A percentile compares a stretch with the other conserved stretches of the same genome.
Conservation (phyloP, 2,113 vertebrate genomes). For the Pachyramphus minor region DNA sequence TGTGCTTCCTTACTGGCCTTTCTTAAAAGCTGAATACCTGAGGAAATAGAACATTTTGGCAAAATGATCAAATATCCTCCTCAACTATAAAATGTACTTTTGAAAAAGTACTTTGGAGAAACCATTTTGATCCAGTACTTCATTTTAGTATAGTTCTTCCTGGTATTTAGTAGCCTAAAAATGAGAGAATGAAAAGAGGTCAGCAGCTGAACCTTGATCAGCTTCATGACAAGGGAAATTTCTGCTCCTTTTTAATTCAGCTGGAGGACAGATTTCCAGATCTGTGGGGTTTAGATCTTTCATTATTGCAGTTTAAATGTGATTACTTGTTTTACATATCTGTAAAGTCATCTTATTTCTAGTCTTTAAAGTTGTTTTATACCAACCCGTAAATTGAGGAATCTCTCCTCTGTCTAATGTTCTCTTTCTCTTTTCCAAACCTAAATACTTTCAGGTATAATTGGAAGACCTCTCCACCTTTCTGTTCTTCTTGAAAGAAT, state of each 20-base stretch:
- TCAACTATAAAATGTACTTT: neutral
- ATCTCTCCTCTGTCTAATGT: neutral
- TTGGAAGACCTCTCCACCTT: conserved; percentile 27
- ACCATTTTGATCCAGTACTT: conserved; percentile 36
- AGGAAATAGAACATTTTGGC: conserved; percentile 26
- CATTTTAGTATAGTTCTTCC: conserved; percentile 13
- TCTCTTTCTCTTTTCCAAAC: neutral
- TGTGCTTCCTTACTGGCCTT: neutral
- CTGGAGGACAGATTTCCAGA: neutral
- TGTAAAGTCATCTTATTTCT: neutral
- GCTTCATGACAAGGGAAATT: conserved; percentile 20
- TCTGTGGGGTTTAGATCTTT: conserved; percentile 30
- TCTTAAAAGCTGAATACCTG: conserved; percentile 31
- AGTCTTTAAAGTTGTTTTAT: neutral
- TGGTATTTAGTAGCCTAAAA: conserved; percentile 50
- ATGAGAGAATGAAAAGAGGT: conserved; percentile 31
- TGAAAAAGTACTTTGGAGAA: neutral
- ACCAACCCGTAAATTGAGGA: neutral
- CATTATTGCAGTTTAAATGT: conserved; percentile 29
- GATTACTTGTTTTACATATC: neutral
- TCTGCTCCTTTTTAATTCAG: conserved; percentile 35
- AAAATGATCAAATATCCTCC: conserved; percentile 33
- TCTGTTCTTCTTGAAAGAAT: conserved; percentile 19
- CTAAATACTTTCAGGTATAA: neutral
- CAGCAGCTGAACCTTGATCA: conserved; percentile 37